Evolutionary conservation across 2,113 vertebrate species (phyloP).

Genomic region (Spea bombifrons): DNA sequence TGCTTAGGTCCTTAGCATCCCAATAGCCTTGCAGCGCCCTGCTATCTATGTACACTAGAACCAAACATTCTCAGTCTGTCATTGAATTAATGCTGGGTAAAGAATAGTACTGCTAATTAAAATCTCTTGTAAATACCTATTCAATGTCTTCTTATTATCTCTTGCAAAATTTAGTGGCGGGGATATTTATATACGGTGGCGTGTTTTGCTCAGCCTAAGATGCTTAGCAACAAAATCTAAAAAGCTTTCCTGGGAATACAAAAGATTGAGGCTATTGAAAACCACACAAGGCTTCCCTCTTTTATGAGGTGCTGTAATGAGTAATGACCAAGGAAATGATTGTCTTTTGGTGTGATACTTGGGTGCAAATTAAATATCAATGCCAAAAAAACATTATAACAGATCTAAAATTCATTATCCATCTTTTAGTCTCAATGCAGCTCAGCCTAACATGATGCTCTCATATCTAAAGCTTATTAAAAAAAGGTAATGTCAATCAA

Average conservation of each 20-base stretch:
- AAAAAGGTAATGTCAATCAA: no score
- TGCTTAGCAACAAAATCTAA: conserved; percentile 16
- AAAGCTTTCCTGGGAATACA: conserved; percentile 23
- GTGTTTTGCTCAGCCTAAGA: conserved; percentile 14
- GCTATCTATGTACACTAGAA: neutral
- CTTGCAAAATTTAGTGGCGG: neutral
- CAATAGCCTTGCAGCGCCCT: neutral
- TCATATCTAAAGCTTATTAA: neutral
- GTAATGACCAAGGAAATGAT: conserved; percentile 14
- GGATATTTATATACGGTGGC: neutral
- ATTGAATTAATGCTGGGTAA: conserved; percentile 10
- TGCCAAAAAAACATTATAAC: neutral
- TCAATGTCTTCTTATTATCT: conserved; percentile 27
- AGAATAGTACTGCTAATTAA: conserved; percentile 27
- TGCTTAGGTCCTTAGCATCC: conserved; percentile 16
- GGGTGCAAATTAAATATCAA: neutral
- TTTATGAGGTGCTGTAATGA: conserved; percentile 30
- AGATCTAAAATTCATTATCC: neutral
- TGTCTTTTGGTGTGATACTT: neutral
- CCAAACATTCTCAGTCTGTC: conserved; percentile 15
- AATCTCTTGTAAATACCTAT: conserved; percentile 31
- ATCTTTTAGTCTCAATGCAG: neutral
- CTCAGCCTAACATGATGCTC: neutral
- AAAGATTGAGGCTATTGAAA: conserved; percentile 8
- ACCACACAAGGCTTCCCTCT: conserved; percentile 7